Evolutionary conservation across 2,888 invertebrate species (phyloP), one percentile per base, ranked within the genome.

Genomic region (Drosophila rellima): DNA sequence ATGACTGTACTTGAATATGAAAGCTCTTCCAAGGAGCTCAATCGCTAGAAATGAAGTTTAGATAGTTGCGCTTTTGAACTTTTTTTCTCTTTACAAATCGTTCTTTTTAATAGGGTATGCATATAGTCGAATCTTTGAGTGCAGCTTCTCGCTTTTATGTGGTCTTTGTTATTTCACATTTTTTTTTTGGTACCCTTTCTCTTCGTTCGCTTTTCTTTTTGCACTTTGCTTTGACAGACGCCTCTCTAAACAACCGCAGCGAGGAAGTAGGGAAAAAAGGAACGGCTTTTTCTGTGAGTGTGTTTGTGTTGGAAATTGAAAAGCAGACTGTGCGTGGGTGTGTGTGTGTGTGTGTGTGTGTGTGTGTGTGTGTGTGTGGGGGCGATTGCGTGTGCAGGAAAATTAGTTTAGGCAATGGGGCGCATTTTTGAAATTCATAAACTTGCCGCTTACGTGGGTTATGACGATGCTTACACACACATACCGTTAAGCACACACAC

Each of bases 391-490:
- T 78, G 78, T 57, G 55, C 56, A 60, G 64, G 70, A 64, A 85
- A 88, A 88, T 83, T 85, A 82, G 88, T 88, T 88, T 55, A 74
- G 70, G 80, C 76, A 78, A 66, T 76, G 74, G 74, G 72, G 69
- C 70, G 68, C 64, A 88, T 88, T 82, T 85, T 85, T 85, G 67
- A 88, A 82, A 83, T 82, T 83, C 88, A 83, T 88, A 88, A 88
- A 74, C 80, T 73, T 65, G 64, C 63, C 64, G 51, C 44, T 74
- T 74, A 73, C 78, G 57, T 65, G 74, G 62, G 61, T 40, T 40
- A 55, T 33, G 15, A 20, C 67, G 44, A n/a, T 18, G 64, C 48
- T n/a, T 35, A 63, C 65, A 65, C 74, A 42, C 42, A 20, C 42
- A 51, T 42, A 40, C 50, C n/a, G n/a, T n/a, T n/a, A n/a, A n/a